Evolutionary conservation across 2,797 vertebrate genomes (phyloP).

Genomic region (Enteromius thamalakanensis): DNA sequence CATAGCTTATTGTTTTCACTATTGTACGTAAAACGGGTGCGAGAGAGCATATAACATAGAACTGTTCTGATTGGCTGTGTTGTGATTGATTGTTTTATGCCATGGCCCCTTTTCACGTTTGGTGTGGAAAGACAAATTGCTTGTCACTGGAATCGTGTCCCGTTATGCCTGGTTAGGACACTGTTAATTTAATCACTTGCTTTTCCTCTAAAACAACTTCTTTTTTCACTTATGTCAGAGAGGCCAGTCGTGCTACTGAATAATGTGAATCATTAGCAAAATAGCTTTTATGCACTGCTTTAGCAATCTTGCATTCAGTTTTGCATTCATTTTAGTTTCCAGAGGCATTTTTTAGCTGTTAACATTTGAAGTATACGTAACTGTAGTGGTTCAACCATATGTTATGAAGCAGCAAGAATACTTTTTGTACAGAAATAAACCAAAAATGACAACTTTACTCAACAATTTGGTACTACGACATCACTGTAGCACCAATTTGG

Average conservation of each 20-base stretch:
- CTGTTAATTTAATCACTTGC: conserved; percentile 10
- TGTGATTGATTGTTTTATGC: conserved; percentile 7
- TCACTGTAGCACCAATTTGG: no score
- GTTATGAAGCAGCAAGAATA: no score
- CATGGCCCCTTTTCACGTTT: neutral
- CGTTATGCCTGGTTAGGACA: conserved; percentile 1
- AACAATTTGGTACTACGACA: no score
- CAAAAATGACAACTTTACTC: no score
- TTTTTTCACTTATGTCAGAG: conserved; percentile 13
- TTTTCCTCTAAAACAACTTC: neutral
- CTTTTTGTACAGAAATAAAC: no score
- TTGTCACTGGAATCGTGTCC: neutral
- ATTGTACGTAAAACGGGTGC: neutral
- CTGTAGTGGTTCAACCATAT: no score
- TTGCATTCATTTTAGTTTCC: neutral
- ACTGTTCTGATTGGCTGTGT: neutral
- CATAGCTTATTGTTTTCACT: neutral
- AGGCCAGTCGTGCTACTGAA: neutral
- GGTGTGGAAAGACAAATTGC: conserved; percentile 11
- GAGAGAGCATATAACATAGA: neutral
- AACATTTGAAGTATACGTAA: neutral
- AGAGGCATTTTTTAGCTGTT: neutral
- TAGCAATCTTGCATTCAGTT: neutral
- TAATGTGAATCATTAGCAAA: neutral
- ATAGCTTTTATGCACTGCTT: neutral